These are phyloP conservation scores for Hypomesus transpacificus DNA, from an alignment of 2,113 vertebrate species.

Conservation along the genomic window DNA sequence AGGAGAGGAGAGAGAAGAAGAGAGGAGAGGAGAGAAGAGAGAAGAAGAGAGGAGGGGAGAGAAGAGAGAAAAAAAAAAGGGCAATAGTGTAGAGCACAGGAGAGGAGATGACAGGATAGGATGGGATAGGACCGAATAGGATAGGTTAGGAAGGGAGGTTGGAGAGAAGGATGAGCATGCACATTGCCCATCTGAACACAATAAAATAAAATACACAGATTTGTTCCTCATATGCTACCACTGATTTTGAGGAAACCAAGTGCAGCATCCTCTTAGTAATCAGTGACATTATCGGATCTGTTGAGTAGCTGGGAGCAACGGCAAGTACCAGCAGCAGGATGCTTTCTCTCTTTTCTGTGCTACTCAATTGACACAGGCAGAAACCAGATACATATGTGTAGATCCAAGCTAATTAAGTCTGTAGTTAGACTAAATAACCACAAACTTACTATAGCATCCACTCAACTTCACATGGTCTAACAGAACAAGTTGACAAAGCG, in stretches of 20 bases:
- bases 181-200: too few relatives aligned
- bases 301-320: background rate
- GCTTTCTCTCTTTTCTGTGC: background rate
- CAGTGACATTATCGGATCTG: background rate
- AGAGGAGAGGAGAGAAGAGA: background rate
- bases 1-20: background rate
- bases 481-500: too few relatives aligned
- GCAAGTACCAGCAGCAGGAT: conserved; percentile 6
- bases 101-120: too few relatives aligned
- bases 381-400: too few relatives aligned
- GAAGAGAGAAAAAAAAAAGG: too few relatives aligned
- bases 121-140: background rate
- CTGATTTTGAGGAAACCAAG: conserved; percentile 3
- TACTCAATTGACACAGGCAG: background rate
- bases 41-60: too few relatives aligned
- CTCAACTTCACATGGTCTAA: too few relatives aligned
- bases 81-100: too few relatives aligned
- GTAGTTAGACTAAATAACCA: too few relatives aligned
- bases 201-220: background rate
- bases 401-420: too few relatives aligned
- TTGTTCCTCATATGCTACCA: background rate
- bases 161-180: too few relatives aligned
- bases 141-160: background rate
- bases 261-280: background rate
- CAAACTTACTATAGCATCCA: too few relatives aligned